Evolutionary conservation across 2,113 vertebrate species (phyloP), one percentile per base, ranked within the genome.

Genomic region (Crypturellus undulatus): DNA sequence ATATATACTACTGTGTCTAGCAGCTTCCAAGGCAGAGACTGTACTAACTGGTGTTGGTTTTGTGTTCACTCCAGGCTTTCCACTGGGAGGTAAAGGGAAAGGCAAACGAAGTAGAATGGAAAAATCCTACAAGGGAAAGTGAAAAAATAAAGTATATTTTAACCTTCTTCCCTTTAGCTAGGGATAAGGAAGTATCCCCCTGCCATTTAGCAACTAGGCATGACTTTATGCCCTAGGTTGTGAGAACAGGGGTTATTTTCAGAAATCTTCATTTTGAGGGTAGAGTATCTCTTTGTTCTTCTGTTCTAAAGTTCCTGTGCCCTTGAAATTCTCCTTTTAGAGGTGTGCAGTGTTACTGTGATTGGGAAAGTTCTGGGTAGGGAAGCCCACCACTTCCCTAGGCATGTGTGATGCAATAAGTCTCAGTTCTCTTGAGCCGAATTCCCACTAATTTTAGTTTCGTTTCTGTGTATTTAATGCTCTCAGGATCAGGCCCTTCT

Each of bases 361-460:
- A 34, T 2, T 3, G 3, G 59, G 59, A 20, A 18, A 79, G 6
- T 62, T 28, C 26, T 2, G 0, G 30, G 0, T n/a, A 19, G 14
- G 79, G 14, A 64, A 80, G 20, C 2, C 0, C 9, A 14, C n/a
- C 47, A 45, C 63, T 56, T 71, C 51, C 60, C 25, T 11, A 56
- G 22, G 10, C 3, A 3, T 28, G 11, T 60, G 71, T 81, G n/a
- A 18, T 75, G 64, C 26, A 82, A 19, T 58, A 47, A 79, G 51
- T 20, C 12, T 72, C 14, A 19, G 5, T 58, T 88, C 49, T 87
- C 16, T 43, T 20, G 7, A 25, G 26, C 64, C 32, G 43, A 28
- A 12, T 62, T 58, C 22, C 19, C 12, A 52, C 22, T 67, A 54
- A 59, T 25, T 47, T 32, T 28, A 59, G 17, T 30, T 73, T 54